Conservation (phyloP, 2,888 invertebrate genomes). For the Mycogona germanica region DNA sequence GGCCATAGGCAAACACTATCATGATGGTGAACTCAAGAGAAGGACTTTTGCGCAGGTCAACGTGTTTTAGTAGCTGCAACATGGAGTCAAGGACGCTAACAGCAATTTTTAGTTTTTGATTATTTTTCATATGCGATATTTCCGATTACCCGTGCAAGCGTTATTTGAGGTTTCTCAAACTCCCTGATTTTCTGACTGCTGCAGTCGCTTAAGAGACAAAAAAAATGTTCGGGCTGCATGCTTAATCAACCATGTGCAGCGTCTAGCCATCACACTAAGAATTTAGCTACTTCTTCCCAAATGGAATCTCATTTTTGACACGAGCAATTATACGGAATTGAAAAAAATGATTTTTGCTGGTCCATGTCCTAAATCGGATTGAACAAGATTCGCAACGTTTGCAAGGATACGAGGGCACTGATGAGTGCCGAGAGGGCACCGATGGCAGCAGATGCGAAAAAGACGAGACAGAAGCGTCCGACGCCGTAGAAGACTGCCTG, state of each 20-base stretch:
- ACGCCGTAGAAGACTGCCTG: slow-evolving; percentile 80
- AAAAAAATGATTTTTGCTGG: slow-evolving; percentile 20
- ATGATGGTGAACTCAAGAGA: slow-evolving; percentile 97
- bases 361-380: no score
- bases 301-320: slow-evolving; percentile 1
- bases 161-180: no score
- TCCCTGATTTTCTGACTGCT: no score
- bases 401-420: slow-evolving; percentile 54
- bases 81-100: slow-evolving; percentile 10
- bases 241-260: no score
- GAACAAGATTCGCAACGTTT: no score
- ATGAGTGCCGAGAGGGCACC: slow-evolving; percentile 89
- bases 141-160: no score
- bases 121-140: no score
- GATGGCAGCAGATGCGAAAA: slow-evolving; percentile 95
- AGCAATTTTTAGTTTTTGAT: no score
- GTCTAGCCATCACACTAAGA: no score
- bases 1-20: slow-evolving; percentile 96
- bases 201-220: no score
- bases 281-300: no score
- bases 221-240: no score
- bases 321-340: neutral
- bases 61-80: slow-evolving; percentile 66
- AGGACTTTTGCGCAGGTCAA: slow-evolving; percentile 92
- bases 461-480: slow-evolving; percentile 84